Evolutionary conservation across 2,797 vertebrate genomes (phyloP), one percentile per base, ranked within the genome.

Genomic region (Astyanax mexicanus): DNA sequence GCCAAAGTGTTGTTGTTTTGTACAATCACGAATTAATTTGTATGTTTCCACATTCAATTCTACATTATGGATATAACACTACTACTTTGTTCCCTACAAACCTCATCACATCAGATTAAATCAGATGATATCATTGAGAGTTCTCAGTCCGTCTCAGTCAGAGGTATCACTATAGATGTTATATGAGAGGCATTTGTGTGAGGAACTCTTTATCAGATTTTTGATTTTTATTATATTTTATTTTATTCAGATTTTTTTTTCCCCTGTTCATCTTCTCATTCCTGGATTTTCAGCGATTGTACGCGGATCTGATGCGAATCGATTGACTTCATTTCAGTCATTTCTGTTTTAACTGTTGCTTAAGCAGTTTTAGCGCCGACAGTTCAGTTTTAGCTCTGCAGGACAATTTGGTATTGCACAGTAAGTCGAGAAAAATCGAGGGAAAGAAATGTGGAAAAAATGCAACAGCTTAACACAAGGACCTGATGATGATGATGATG

Each of bases 1-100:
- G 89, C 91, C 89, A 92, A 92, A 92, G 91, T 88, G 60, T 57
- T 81, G 60, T 57, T 81, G 80, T 72, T 74, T 82, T 80, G 79
- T 86, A 83, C 74, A 80, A 78, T 84, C 69, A 51, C 76, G 64
- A 72, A 73, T 72, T 15, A 49, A 65, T 32, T 54, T 71, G 11
- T n/a, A 42, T 74, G 35, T 79, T 81, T 68, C 5, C 2, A 5
- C 32, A 58, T 66, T 21, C 11, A 45, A 57, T 64, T 80, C 45
- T 21, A n/a, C n/a, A n/a, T 62, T 42, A 12, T 19, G 68, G 23
- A 69, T n/a, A 45, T 17, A 17, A 65, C 66, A 69, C 66, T 69
- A 75, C 44, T 40, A 49, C 60, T 42, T n/a, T 55, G n/a, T n/a
- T 32, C 60, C 45, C 3, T 29, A 15, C 37, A 40, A 29, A 52